Conservation (phyloP, 1,140 invertebrate species). For the Marisa cornuarietis region DNA sequence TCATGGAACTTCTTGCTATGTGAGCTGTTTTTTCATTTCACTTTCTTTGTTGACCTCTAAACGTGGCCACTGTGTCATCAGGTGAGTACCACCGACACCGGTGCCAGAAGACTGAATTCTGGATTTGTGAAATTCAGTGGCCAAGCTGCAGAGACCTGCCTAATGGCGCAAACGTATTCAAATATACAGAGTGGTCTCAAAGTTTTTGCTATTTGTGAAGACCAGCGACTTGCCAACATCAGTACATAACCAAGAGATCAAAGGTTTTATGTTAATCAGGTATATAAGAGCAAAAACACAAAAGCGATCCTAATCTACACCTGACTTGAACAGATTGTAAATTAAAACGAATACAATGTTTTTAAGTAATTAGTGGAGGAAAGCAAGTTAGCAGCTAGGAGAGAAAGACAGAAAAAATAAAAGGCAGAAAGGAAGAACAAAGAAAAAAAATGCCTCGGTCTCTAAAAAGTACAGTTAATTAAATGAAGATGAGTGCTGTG, state of each 20-base stretch:
- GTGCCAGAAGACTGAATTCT: constrained; percentile 22
- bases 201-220: background rate
- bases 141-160: background rate
- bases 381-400: too few relatives aligned
- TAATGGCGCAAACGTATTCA: background rate
- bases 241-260: background rate
- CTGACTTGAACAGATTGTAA: background rate
- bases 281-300: background rate
- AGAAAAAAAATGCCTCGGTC: too few relatives aligned
- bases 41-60: too few relatives aligned
- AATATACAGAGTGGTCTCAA: background rate
- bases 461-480: too few relatives aligned
- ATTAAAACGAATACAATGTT: too few relatives aligned
- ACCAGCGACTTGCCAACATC: background rate
- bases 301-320: background rate
- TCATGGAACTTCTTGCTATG: too few relatives aligned
- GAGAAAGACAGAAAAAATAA: too few relatives aligned
- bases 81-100: constrained; percentile 31
- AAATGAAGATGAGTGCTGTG: too few relatives aligned
- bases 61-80: background rate
- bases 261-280: background rate
- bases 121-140: background rate
- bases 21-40: too few relatives aligned
- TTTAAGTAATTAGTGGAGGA: too few relatives aligned
- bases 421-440: too few relatives aligned